Evolutionary conservation across 2,797 vertebrate species (phyloP), one percentile per base, ranked within the genome.

Genomic region (Anisognathus igniventris): DNA sequence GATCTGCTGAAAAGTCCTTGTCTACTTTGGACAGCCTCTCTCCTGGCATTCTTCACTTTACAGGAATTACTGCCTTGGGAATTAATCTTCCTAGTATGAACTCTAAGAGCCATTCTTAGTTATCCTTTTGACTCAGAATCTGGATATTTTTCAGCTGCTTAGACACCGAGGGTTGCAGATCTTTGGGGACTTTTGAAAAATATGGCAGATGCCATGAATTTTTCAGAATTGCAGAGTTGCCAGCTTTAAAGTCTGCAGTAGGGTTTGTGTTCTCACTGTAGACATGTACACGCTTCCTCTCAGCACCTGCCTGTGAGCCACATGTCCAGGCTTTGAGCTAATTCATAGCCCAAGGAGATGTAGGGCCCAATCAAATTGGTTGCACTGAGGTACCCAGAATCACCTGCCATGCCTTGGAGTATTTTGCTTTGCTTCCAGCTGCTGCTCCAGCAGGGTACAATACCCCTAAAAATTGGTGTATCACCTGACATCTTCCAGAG

Each of bases 281-380:
- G 51, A 33, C 10, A 30, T 0, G 5, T 50, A 22, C 0, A 0
- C 4, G 16, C 25, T 57, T 56, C 22, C 8, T 60, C 71, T 58
- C 10, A 15, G 51, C 30, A 24, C 15, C 53, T 58, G 20, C 33
- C 31, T 27, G 45, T 31, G 10, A 77, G 25, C 24, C 30, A 14
- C 2, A 1, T 27, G 11, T 21, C 28, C 51, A 70, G 35, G 30
- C 16, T 50, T 73, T 73, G 12, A 13, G 21, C 17, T n/a, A 24
- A 0, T 28, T 70, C 56, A 31, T 4, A 45, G 37, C 31, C 47
- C 76, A 1, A 28, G 39, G 51, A 83, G 17, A 50, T 2, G 3
- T 0, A 73, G 25, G 23, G 53, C 27, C 35, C 51, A 31, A 31
- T 22, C 18, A 39, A 65, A 62, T 2, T 42, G 14, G 12, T 24